These are phyloP conservation scores for Poecilia gillii DNA, from an alignment of 2,797 vertebrate species.

Conservation along the genomic window DNA sequence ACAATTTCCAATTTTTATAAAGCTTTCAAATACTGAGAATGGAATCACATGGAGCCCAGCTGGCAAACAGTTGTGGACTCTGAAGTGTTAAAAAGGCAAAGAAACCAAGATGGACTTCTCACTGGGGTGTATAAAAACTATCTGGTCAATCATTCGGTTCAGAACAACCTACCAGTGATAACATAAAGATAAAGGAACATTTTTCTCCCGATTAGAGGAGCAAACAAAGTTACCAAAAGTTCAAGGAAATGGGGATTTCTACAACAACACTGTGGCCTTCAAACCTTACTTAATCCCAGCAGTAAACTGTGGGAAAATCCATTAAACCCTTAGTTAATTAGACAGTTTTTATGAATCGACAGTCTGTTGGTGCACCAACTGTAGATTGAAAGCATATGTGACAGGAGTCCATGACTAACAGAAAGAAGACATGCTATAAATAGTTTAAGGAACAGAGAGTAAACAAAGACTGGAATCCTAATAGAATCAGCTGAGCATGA, in stretches of 20 bases:
- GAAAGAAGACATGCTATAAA: conserved; percentile 16
- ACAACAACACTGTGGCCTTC: neutral
- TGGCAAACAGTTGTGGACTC: neutral
- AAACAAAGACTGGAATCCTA: conserved; percentile 4
- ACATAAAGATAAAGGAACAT: neutral
- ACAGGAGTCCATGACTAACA: neutral
- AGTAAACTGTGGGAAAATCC: conserved; percentile 18
- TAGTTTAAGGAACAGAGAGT: conserved; percentile 27
- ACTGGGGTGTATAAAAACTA: neutral
- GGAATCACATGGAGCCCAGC: neutral
- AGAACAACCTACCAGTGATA: neutral
- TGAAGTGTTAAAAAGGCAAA: neutral
- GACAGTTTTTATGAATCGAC: conserved; percentile 22
- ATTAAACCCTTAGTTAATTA: conserved; percentile 21
- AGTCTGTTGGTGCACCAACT: conserved; percentile 2
- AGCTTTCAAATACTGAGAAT: neutral
- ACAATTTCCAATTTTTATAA: neutral
- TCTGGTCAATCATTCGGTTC: neutral
- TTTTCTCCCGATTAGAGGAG: conserved; percentile 6
- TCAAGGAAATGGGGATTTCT: neutral
- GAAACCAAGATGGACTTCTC: neutral
- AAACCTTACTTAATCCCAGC: conserved; percentile 15
- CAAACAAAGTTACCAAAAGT: neutral
- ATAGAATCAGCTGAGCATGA: conserved; percentile 17
- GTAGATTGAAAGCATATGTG: conserved; percentile 1